phyloP scores from a whole-genome alignment of 2,113 vertebrate species.

The Bagarius yarrelli region DNA sequence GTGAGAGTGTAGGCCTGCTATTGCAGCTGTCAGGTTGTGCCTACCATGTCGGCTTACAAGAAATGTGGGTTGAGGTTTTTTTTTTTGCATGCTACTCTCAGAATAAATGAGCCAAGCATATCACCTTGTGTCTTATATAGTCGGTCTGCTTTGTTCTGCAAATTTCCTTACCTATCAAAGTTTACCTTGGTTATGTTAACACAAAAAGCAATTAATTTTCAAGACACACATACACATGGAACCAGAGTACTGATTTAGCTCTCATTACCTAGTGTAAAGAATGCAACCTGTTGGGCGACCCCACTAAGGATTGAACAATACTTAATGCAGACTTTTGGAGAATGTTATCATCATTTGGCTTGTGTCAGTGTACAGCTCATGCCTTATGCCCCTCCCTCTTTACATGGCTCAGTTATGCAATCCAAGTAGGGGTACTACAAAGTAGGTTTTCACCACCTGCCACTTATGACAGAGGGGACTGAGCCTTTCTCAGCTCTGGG shows the following conservation, averaged over 20 bases:
- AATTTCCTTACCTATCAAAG: not conserved
- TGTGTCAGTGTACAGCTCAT: not conserved
- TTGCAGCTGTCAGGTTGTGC: constrained; percentile 38
- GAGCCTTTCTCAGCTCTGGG: not conserved
- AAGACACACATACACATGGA: not conserved
- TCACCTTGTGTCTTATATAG: constrained; percentile 3
- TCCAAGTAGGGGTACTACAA: constrained; percentile 2
- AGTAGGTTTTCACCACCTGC: constrained; percentile 24
- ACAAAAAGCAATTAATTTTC: not conserved
- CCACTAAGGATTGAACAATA: constrained; percentile 42
- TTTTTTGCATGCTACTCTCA: not conserved
- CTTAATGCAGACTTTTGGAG: constrained; percentile 33
- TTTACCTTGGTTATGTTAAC: not conserved
- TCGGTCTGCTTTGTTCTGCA: not conserved
- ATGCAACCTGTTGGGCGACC: constrained; percentile 10
- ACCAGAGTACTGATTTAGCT: not conserved
- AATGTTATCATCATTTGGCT: not conserved
- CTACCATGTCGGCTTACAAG: not conserved
- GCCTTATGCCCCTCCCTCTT: not conserved
- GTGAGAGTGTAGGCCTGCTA: constrained; percentile 20
- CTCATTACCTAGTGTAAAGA: constrained; percentile 17
- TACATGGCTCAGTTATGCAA: constrained; percentile 2
- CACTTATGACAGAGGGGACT: not conserved
- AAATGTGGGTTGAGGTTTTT: not conserved
- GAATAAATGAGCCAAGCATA: not conserved